Evolutionary conservation across 2,113 vertebrate genomes (phyloP).

Genomic region (Eurypyga helias): DNA sequence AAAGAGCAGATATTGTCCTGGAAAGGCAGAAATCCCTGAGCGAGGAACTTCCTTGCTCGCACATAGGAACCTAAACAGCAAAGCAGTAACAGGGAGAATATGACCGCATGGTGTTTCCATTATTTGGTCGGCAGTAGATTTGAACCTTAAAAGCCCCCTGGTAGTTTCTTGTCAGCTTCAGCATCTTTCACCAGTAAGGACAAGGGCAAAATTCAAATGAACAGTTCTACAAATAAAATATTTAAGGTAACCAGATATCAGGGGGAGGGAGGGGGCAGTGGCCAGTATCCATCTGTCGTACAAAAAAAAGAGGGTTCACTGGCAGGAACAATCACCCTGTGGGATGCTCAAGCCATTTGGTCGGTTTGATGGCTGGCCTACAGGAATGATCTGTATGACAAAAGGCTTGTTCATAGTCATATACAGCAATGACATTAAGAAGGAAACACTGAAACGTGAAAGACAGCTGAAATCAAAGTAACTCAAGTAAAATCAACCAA

Average conservation of each 20-base stretch:
- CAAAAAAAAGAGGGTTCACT: not conserved
- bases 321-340: not conserved
- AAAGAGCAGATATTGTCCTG: not conserved
- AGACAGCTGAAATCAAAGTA: not conserved
- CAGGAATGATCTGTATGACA: not conserved
- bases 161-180: not conserved
- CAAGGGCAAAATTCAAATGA: not conserved
- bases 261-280: rapidly evolving
- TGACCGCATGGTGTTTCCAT: not conserved
- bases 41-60: not conserved
- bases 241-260: not conserved
- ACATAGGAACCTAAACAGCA: not conserved
- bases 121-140: not conserved
- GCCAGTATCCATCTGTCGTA: not conserved
- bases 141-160: not conserved
- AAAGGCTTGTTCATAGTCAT: not conserved
- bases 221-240: not conserved
- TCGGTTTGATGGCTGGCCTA: not conserved
- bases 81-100: not conserved
- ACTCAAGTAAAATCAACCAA: not conserved
- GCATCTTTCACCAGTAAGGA: not conserved
- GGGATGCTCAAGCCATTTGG: not conserved
- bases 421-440: not conserved
- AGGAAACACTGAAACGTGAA: not conserved
- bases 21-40: not conserved